These are phyloP conservation scores for Parotia lawesii DNA, from an alignment of 2,113 vertebrate species.

Conservation along the genomic window DNA sequence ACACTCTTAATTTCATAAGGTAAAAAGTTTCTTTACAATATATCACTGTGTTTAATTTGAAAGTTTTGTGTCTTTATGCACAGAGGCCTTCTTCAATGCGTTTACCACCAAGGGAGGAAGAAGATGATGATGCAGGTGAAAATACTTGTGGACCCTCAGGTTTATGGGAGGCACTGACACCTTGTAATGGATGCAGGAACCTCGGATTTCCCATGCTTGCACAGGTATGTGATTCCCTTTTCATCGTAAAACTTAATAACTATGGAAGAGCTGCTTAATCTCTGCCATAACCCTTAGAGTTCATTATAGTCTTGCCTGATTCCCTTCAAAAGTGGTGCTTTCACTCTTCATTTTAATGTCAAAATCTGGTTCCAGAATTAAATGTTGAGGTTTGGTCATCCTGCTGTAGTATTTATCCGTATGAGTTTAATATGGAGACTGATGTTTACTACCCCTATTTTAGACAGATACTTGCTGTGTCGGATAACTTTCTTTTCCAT, in stretches of 20 bases:
- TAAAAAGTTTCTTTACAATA: neutral
- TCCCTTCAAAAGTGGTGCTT: neutral
- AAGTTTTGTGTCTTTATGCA: neutral
- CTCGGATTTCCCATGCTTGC: slow-evolving; percentile 87
- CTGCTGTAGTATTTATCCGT: neutral
- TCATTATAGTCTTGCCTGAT: neutral
- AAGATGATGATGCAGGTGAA: slow-evolving; percentile 84
- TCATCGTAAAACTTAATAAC: neutral
- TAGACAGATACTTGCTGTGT: neutral
- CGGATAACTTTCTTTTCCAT: neutral
- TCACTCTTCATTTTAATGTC: neutral
- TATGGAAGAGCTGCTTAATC: neutral
- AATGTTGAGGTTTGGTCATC: neutral
- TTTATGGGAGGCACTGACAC: slow-evolving; percentile 92
- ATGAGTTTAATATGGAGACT: neutral
- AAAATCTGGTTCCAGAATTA: neutral
- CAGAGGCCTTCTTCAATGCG: slow-evolving; percentile 81
- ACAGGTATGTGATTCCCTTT: slow-evolving; percentile 75
- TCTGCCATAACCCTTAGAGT: neutral
- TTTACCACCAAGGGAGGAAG: slow-evolving; percentile 72
- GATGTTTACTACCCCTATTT: neutral
- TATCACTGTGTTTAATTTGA: neutral
- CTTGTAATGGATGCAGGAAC: slow-evolving; percentile 93
- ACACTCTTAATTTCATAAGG: neutral
- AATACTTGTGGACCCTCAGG: slow-evolving; percentile 88